Base-by-base conservation (phyloP, 2,888 invertebrate species). In the Ditula angustiorana region DNA sequence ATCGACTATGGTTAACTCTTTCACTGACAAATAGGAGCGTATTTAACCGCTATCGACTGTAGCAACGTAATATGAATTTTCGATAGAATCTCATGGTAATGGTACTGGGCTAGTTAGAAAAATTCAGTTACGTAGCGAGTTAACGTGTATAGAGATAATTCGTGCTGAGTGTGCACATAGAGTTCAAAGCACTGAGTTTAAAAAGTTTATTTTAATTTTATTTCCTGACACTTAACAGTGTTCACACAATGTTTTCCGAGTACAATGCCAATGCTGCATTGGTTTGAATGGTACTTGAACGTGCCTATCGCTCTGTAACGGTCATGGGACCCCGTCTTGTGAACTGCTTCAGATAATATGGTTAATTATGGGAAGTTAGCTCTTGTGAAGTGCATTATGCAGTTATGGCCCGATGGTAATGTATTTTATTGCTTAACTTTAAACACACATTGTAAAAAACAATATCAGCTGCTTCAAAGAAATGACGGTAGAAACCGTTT, bases 171-270 rank as follows among this genome's bases (percentile, higher is more conserved):
- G n/a, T 0, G 5, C n/a, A 46, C 5, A 4, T 5, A 46, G n/a
- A 11, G 23, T n/a, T 37, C 13, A 13, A n/a, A 11, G 4, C 23
- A 5, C 10, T 11, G 3, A 7, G 21, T 19, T 21, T 13, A n/a
- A 23, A 8, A 16, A 37, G 26, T 3, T 21, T 3, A 1, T 41
- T 28, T 5, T 37, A 21, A 5, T 56, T 24, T 0, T 16, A 47
- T 23, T 57, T 30, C 49, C 62, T 28, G 41, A 21, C 13, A 33
- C 11, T 49, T n/a, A 19, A 10, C n/a, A 53, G n/a, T 63, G 44
- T 61, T 50, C 63, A 52, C 57, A 63, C 57, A 63, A 52, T 63
- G 58, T 50, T 58, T 44, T 10, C 16, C 56, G 16, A 52, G 24
- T 33, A 63, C 50, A 63, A 63, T 63, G 44, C 23, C 33, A 55